Evolutionary conservation across 2,797 vertebrate species (phyloP), one percentile per base, ranked within the genome.

Genomic region (Phrynocephalus guinanensis): DNA sequence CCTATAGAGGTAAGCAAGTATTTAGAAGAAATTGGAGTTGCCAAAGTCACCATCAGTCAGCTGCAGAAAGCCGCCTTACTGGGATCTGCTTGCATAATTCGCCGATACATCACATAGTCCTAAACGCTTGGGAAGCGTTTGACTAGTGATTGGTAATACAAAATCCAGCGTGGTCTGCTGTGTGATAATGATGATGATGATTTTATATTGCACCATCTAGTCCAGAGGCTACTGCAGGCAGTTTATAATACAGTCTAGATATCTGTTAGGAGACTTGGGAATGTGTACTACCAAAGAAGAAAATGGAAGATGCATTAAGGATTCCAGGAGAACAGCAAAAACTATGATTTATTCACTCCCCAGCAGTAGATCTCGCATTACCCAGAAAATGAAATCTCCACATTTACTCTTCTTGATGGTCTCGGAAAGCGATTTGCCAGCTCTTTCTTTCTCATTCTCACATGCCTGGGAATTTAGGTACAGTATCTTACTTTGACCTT

Each of bases 401-500:
- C 22, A 52, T 82, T 82, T 60, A 66, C 50, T 30, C 77, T 84
- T 70, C 68, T 87, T 85, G 56, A 33, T 91, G 84, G 89, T 6
- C 72, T 86, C 87, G 79, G 70, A 75, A 82, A 87, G 66, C 22
- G 38, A 91, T 91, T 93, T 90, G 67, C 84, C 80, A 1, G 0
- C 0, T 87, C 81, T 90, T 93, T 89, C 63, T 87, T 83, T 33
- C 48, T 84, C 85, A 89, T 82, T 90, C 81, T 79, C 88, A 77
- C 81, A 92, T 92, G 91, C 88, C 81, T 87, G 78, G 71, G 79
- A 90, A 90, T 92, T 93, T 92, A 84, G 91, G 89, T 90, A 28
- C 68, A 71, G 28, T 79, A 88, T 89, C 79, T 88, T 94, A 84
- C 89, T 90, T 87, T 94, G 91, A 93, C 91, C 88, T 93, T 89